Base-by-base conservation (phyloP, 2,888 invertebrate genomes). In the Sinhomidia bicolor region DNA sequence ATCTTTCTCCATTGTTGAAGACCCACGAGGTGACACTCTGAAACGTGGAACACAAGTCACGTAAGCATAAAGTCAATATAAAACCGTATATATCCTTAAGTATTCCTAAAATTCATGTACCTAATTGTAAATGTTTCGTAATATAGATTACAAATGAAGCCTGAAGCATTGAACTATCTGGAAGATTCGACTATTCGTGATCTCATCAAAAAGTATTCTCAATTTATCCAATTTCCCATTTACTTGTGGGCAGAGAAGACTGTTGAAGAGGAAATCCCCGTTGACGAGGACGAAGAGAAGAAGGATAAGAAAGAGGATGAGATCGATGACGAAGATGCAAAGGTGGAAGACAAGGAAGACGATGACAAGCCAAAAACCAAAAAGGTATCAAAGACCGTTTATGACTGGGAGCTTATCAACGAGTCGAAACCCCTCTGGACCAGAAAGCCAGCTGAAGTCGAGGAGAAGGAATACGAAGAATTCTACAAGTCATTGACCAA, bases 171-270 rank as follows among this genome's bases (percentile, higher is more conserved):
- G 92, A 99, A 99, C 94, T 99, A 97, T 95, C 94, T 99, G 93
- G 99, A 99, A 94, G 95, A 97, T 91, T 97, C 97, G 93, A 98
- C 98, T 0, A 95, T 99, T 92, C 96, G 96, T 93, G 96, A 96
- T 92, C 95, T 99, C 89, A 97, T 99, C 90, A 97, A 97, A 94
- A 99, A 99, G 94, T 99, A 99, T 94, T 99, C 99, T 5, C 99
- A 99, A 95, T 99, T 99, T 94, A 99, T 99, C 94, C 99, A 99
- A 94, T 99, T 99, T 95, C 98, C 98, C 89, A 99, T 99, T 93
- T 97, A 97, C 94, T 94, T 99, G 94, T 99, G 99, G 99, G 96
- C 96, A 65, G 96, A 95, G 93, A 96, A 95, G 94, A 96, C 96
- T 47, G 95, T 97, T 92, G 96, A 96, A 90, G 96, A 96, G 78